These are phyloP conservation scores for Rhea americana DNA, from an alignment of 2,113 vertebrate species.

Conservation along the genomic window DNA sequence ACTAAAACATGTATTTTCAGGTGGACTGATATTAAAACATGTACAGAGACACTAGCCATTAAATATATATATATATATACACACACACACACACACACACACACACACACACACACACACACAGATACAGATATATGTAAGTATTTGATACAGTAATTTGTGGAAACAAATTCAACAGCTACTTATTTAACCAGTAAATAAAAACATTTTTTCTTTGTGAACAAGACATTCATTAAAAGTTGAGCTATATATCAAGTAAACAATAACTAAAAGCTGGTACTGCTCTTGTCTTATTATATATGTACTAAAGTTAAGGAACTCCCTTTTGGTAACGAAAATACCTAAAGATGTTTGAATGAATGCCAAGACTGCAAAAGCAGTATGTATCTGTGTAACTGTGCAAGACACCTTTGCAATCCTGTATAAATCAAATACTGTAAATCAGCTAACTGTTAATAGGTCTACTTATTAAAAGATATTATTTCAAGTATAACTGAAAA, in stretches of 20 bases:
- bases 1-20: background rate
- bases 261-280: background rate
- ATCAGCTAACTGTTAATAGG: background rate
- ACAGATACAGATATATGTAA: too few relatives aligned
- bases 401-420: background rate
- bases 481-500: background rate
- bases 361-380: background rate
- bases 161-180: background rate
- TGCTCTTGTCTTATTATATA: background rate
- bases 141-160: background rate
- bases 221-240: background rate
- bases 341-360: background rate
- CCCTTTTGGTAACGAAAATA: background rate
- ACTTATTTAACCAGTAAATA: background rate
- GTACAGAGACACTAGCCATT: background rate
- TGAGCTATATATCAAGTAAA: background rate
- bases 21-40: background rate
- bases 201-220: background rate
- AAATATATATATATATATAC: background rate
- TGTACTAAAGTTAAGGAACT: background rate
- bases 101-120: too few relatives aligned
- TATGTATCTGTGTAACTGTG: rapidly evolving
- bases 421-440: background rate
- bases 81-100: too few relatives aligned
- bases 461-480: background rate